Evolutionary conservation across 2,113 vertebrate species (phyloP), one percentile per base, ranked within the genome.

Genomic region (Vulpes lagopus): DNA sequence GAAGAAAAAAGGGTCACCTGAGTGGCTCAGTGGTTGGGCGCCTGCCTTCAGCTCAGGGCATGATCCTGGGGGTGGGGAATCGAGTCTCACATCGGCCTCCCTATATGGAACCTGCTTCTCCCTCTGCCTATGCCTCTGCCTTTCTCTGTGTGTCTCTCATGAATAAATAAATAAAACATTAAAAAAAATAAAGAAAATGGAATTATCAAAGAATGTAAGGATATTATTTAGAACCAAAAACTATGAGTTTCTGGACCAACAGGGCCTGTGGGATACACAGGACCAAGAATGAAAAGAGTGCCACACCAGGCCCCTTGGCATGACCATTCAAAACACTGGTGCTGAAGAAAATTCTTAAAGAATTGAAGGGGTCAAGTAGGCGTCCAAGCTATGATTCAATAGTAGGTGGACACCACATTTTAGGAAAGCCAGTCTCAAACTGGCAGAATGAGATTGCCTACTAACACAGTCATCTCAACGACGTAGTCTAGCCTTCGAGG

Each of bases 241-340:
- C 2, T 30, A 6, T 3, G 32, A 43, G 49, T 43, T 76, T n/a
- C 57, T 89, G 2, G 16, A 19, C 11, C 19, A 11, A 22, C 0
- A 43, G 35, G 35, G 11, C 3, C 35, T 3, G 1, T 5, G 3
- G 15, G 35, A 85, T 15, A 0, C 12, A 23, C 5, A 78, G 22
- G 3, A 79, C 11, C n/a, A 17, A 49, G 27, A 38, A 43, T 25
- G 23, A 60, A 82, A 55, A 27, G 9, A 23, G 32, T 4, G 11
- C 2, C 35, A 51, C 15, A 12, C 35, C 19, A 53, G 62, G n/a
- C 10, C 11, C 10, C 20, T 35, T 19, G 5, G 25, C 17, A 7
- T 8, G 3, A 35, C 30, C 30, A 35, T 76, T 23, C 30, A 59
- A 17, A 87, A 51, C 8, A 57, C 4, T 30, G 23, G 6, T 23